Evolutionary conservation across 2,113 vertebrate genomes (phyloP).

Genomic region (Gadus macrocephalus): DNA sequence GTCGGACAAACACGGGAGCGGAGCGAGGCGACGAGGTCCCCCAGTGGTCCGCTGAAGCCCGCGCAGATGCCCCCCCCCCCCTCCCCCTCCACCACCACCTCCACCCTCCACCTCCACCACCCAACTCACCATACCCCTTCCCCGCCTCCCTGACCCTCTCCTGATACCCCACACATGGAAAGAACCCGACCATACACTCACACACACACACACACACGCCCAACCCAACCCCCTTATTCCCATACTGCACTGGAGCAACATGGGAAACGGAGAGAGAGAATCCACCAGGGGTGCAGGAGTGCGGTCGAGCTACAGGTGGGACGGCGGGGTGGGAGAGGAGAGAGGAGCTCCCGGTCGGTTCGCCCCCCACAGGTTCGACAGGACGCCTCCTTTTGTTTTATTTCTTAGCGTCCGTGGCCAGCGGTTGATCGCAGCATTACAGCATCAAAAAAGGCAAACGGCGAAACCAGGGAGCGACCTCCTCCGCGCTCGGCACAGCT

Average conservation of each 20-base stretch:
- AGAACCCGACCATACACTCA: constrained; percentile 38
- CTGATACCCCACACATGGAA: no score
- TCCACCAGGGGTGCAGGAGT: constrained; percentile 13
- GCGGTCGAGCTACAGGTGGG: background rate
- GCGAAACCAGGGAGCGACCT: no score
- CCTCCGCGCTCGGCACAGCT: no score
- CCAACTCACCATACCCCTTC: background rate
- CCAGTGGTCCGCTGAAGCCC: constrained; percentile 41
- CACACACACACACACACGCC: background rate
- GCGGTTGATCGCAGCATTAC: no score
- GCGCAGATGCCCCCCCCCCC: constrained; percentile 49
- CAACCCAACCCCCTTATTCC: constrained; percentile 6
- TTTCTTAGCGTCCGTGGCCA: no score
- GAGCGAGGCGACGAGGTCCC: constrained; percentile 33
- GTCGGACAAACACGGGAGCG: constrained; percentile 33
- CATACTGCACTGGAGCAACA: background rate
- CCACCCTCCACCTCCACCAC: background rate
- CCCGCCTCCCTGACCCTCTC: constrained; percentile 2
- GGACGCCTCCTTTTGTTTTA: no score
- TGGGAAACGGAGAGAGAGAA: constrained; percentile 30
- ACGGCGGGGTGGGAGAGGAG: background rate
- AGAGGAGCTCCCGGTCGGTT: background rate
- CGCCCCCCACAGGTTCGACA: no score
- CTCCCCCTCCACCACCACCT: constrained; percentile 15
- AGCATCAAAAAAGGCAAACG: no score